Evolutionary conservation across 2,888 invertebrate genomes (phyloP).

Genomic region (Pristionchus maxplancki): DNA sequence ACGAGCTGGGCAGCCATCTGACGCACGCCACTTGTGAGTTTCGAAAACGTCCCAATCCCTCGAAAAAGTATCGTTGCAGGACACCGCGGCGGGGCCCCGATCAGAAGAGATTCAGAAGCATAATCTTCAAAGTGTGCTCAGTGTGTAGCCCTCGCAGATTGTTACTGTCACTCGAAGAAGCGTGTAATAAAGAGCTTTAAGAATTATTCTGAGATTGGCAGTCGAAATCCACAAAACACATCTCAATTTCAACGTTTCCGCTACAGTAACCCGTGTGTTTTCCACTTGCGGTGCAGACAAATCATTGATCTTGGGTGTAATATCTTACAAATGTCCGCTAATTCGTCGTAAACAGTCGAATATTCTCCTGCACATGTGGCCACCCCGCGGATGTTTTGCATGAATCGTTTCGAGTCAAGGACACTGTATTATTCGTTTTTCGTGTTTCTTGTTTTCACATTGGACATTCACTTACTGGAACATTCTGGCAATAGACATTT

Average conservation of each 20-base stretch:
- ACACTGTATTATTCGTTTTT: too few relatives aligned
- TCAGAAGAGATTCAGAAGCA: too few relatives aligned
- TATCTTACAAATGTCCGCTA: too few relatives aligned
- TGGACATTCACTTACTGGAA: too few relatives aligned
- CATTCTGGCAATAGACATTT: too few relatives aligned
- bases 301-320: not conserved
- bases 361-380: not conserved
- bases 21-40: too few relatives aligned
- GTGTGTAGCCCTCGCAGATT: not conserved
- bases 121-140: not conserved
- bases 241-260: too few relatives aligned
- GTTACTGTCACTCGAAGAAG: not conserved
- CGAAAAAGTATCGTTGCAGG: not conserved
- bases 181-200: not conserved
- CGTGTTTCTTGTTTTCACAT: too few relatives aligned
- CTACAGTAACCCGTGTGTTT: not conserved
- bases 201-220: not conserved
- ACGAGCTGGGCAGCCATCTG: not conserved
- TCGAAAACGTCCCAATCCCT: not conserved
- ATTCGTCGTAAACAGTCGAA: not conserved
- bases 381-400: not conserved
- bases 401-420: not conserved
- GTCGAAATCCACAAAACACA: too few relatives aligned
- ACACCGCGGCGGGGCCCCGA: not conserved
- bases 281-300: not conserved